A percentile compares a stretch with the other conserved stretches of the same genome.
Evolutionary conservation across 2,888 invertebrate species (phyloP).

Genomic region (Lapara coniferarum): DNA sequence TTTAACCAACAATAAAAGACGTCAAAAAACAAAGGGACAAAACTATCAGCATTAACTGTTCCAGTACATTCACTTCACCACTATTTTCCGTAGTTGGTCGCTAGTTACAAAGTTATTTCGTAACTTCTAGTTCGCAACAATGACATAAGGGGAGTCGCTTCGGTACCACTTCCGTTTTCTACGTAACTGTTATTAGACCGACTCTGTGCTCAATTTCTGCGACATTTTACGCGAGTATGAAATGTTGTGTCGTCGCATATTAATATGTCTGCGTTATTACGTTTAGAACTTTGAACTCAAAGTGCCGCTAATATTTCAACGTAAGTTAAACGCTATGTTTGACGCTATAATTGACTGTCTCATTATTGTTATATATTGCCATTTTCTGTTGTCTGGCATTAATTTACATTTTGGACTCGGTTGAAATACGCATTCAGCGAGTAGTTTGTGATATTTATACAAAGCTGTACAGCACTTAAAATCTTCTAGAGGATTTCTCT

Average conservation of each 20-base stretch:
- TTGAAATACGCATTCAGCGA: background rate
- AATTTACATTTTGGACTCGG: background rate
- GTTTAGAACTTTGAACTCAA: conserved; percentile 29
- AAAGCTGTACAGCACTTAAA: background rate
- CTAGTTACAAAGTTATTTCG: conserved; percentile 64
- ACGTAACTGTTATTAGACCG: conserved; percentile 62
- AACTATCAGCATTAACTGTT: conserved; percentile 52
- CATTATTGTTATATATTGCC: background rate
- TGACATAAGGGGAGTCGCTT: conserved; percentile 65
- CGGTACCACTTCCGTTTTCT: conserved; percentile 64
- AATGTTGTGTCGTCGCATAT: conserved; percentile 48
- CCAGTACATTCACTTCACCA: conserved; percentile 55
- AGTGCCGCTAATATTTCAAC: conserved; percentile 13
- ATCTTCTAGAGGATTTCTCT: background rate
- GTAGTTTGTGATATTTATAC: too few species aligned
- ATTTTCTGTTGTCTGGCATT: background rate
- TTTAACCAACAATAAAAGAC: conserved; percentile 11
- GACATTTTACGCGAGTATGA: conserved; percentile 47
- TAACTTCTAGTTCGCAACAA: conserved; percentile 63
- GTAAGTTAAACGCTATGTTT: conserved; percentile 5
- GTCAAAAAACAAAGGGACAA: conserved; percentile 31
- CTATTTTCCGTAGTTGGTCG: conserved; percentile 61
- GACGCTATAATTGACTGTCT: conserved; percentile 3
- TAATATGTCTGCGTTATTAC: conserved; percentile 40
- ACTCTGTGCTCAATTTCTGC: conserved; percentile 54